Evolutionary conservation across 2,888 invertebrate species (phyloP).

Genomic region (Dryobotodes eremita): DNA sequence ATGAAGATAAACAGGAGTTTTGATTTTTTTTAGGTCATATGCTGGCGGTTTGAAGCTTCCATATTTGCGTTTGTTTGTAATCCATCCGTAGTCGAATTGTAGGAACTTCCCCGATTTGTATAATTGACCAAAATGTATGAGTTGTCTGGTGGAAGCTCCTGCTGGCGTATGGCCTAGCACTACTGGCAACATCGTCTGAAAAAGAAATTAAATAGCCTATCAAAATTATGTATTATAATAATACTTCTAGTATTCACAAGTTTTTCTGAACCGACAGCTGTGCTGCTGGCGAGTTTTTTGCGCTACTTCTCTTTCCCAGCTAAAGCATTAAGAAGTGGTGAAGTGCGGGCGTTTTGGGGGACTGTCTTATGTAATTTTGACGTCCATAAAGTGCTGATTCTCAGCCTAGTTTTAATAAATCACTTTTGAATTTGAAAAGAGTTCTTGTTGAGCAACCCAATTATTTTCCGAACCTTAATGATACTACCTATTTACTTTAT

Average conservation of each 20-base stretch:
- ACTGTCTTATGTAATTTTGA: not conserved
- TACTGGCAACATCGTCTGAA: constrained; percentile 88
- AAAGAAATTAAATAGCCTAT: constrained; percentile 4
- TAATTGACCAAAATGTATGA: constrained; percentile 89
- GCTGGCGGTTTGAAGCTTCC: constrained; percentile 88
- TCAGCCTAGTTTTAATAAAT: not conserved
- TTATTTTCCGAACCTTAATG: not conserved
- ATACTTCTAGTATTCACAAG: not conserved
- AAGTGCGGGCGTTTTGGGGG: not conserved
- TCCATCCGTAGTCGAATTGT: constrained; percentile 88
- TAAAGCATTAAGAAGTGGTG: not conserved
- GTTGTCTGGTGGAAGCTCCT: constrained; percentile 86
- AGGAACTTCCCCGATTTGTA: constrained; percentile 86
- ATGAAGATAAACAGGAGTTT: constrained; percentile 87
- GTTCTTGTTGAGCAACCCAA: not conserved
- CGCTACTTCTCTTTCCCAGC: not conserved
- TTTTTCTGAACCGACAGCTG: not conserved
- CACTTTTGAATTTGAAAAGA: not conserved
- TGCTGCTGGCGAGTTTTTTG: not conserved
- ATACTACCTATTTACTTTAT: not conserved
- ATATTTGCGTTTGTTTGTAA: constrained; percentile 84
- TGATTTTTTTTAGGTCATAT: constrained; percentile 86
- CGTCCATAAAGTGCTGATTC: not conserved
- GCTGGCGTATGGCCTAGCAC: constrained; percentile 89
- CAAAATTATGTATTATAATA: not conserved